These are phyloP conservation scores for Ecliptopera silaceata DNA, from an alignment of 2,888 invertebrate species.

Conservation along the genomic window DNA sequence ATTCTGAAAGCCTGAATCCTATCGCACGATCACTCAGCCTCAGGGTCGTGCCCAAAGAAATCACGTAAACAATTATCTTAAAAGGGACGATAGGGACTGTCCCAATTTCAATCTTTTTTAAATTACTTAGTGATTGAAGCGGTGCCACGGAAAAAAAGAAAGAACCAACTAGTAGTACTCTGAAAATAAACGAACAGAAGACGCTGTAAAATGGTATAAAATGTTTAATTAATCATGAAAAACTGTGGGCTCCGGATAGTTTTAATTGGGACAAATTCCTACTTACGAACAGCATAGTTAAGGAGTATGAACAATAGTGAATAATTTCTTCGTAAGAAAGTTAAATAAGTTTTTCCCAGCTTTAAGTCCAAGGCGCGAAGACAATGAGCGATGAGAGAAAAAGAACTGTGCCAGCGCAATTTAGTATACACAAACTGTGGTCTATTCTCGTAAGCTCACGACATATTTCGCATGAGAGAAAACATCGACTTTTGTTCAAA, in stretches of 20 bases:
- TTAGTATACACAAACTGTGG: constrained; percentile 14
- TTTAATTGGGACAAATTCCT: too few species aligned
- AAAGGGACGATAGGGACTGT: constrained; percentile 46
- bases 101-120: constrained; percentile 47
- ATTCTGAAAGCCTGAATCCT: constrained; percentile 40
- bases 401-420: constrained; percentile 22
- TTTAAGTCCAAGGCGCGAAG: constrained; percentile 17
- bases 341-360: constrained; percentile 11
- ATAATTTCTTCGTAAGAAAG: constrained; percentile 8
- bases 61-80: constrained; percentile 59
- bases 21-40: constrained; percentile 41
- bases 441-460: background rate
- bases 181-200: background rate
- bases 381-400: constrained; percentile 29
- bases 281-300: background rate
- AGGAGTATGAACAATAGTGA: constrained; percentile 2
- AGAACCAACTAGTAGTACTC: background rate
- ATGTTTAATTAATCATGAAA: background rate
- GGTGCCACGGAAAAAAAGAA: constrained; percentile 1
- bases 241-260: background rate
- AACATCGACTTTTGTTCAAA: background rate
- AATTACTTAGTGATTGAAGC: constrained; percentile 38
- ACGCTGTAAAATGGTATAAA: background rate
- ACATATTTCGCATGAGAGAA: background rate
- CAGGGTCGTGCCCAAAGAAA: constrained; percentile 47